Evolutionary conservation across 92 coral and sea anemone genomes (phyloP), one percentile per base, ranked within the genome.

Genomic region (Paragorgia papillata): DNA sequence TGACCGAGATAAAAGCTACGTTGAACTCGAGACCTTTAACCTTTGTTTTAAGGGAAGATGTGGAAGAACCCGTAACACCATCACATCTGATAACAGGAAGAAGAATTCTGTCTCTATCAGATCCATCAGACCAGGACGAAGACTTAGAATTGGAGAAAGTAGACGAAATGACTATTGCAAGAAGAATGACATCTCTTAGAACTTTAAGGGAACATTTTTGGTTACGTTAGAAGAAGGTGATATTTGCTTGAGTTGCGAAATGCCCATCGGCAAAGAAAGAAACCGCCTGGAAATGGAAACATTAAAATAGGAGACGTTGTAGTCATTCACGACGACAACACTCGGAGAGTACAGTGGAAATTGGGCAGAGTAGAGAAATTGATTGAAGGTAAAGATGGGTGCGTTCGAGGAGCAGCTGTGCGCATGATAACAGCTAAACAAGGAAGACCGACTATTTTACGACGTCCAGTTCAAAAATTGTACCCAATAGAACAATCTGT

Each of bases 201-300:
- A 80, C 44, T 50, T 54, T 80, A 9, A 41, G 67, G 79, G 84
- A 80, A 40, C 82, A 76, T 34, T 80, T 80, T 56, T 70, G 61
- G 73, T 26, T 24, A 21, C 53, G 74, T 27, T 77, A 73, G 63
- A 54, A 50, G 55, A 22, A 67, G 0, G 82, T 76, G 60, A 31
- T 76, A 83, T 33, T 18, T 68, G 19, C 28, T 76, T 0, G 79
- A 66, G 49, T 34, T 66, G 13, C 22, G 78, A 10, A 59, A 61
- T 32, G 26, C 40, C 12, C 85, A 62, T 19, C 66, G 74, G 13
- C 65, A 33, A 18, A 73, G 31, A 44, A 35, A 14, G 0, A 39
- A 63, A 22, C 18, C 6, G 7, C 75, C 30, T 14, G 25, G 49
- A 57, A 29, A 28, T 18, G 25, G 35, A 14, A 14, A 22, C 15